Conservation (phyloP, 2,797 vertebrate species). For the Poeciliopsis turneri region DNA sequence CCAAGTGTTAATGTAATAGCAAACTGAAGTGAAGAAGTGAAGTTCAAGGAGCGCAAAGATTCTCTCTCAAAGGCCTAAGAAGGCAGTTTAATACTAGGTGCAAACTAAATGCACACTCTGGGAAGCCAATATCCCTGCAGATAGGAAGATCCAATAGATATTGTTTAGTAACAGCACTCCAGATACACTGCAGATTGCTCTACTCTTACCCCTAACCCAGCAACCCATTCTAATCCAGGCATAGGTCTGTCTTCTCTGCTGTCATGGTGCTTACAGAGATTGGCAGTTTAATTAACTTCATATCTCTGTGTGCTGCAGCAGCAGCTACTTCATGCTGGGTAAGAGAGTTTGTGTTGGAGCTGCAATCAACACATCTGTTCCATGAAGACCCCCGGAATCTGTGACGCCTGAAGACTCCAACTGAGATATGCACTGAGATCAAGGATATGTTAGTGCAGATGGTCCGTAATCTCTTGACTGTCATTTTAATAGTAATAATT, state of each 20-base stretch:
- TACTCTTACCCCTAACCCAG: background rate
- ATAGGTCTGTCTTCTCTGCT: slow-evolving; percentile 50
- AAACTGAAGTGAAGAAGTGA: background rate
- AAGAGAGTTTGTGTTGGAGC: slow-evolving; percentile 19
- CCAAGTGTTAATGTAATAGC: background rate
- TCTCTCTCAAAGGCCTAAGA: background rate
- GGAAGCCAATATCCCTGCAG: background rate
- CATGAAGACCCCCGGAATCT: slow-evolving; percentile 17
- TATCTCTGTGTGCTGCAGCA: slow-evolving; percentile 62
- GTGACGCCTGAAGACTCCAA: background rate
- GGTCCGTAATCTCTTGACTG: background rate
- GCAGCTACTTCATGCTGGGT: slow-evolving; percentile 33
- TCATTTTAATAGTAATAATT: background rate
- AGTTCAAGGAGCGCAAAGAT: background rate
- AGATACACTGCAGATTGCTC: slow-evolving; percentile 36
- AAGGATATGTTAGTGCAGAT: background rate
- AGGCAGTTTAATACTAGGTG: slow-evolving; percentile 1
- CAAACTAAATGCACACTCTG: slow-evolving; percentile 1
- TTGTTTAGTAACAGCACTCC: slow-evolving; percentile 16
- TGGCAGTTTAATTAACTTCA: slow-evolving; percentile 79
- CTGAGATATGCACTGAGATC: background rate
- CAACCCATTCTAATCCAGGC: slow-evolving; percentile 36
- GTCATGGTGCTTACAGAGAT: slow-evolving; percentile 60
- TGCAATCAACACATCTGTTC: slow-evolving; percentile 29
- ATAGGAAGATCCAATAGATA: background rate